phyloP scores from a whole-genome alignment of 2,888 invertebrate species.

The Tyria jacobaeae region DNA sequence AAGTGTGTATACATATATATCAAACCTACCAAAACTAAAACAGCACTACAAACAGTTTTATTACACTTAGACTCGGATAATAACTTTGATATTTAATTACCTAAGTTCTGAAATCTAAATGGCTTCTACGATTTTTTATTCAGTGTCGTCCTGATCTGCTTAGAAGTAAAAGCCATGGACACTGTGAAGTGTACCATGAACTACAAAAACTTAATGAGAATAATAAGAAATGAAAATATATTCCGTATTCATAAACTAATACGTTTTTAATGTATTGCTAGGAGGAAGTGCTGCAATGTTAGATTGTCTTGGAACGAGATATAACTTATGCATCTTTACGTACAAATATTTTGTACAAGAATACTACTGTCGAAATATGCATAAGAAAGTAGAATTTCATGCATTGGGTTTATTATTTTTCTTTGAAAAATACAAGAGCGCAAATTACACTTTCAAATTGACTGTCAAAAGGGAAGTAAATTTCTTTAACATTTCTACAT shows the following conservation, averaged over 20 bases:
- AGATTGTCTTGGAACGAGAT: not conserved
- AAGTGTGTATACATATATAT: no score
- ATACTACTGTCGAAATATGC: constrained; percentile 6
- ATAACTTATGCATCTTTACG: not conserved
- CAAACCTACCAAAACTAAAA: no score
- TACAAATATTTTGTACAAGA: constrained; percentile 2
- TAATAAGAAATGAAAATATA: not conserved
- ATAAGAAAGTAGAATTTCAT: constrained; percentile 1
- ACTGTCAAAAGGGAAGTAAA: not conserved
- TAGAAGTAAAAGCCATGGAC: no score
- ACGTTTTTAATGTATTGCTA: not conserved
- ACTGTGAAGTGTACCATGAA: not conserved
- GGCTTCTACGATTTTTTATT: no score
- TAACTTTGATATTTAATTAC: no score
- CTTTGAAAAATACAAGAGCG: not conserved
- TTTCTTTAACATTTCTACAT: not conserved
- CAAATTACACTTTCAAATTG: not conserved
- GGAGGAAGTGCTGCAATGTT: not conserved
- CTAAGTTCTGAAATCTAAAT: no score
- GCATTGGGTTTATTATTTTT: not conserved
- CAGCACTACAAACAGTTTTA: no score
- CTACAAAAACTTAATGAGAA: not conserved
- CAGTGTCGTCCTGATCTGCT: no score
- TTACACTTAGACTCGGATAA: no score
- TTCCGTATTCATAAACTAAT: not conserved